Evolutionary conservation across 1,140 invertebrate species (phyloP).

Genomic region (Drosophila pandora): DNA sequence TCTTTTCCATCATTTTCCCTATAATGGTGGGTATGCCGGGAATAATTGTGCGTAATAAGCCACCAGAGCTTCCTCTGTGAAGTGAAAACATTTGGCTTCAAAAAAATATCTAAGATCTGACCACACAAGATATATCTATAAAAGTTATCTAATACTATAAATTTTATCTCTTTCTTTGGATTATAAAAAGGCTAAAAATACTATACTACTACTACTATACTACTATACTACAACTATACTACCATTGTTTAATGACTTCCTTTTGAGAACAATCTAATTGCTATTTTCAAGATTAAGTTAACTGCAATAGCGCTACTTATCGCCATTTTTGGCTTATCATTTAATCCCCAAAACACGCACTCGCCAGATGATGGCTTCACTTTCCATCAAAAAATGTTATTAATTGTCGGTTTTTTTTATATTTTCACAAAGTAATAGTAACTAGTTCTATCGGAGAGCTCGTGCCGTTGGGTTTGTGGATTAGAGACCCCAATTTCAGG

Average conservation of each 20-base stretch:
- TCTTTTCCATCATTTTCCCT: slow-evolving; percentile 44
- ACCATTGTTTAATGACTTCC: slow-evolving; percentile 1
- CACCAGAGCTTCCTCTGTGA: slow-evolving; percentile 32
- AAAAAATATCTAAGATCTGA: background rate
- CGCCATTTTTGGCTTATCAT: slow-evolving; percentile 25
- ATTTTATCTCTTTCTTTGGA: background rate
- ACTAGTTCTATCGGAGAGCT: slow-evolving; percentile 3
- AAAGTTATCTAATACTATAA: background rate
- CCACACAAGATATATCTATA: background rate
- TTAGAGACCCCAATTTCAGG: slow-evolving; percentile 4
- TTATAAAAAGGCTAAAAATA: background rate
- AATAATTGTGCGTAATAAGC: slow-evolving; percentile 50
- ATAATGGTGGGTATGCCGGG: slow-evolving; percentile 40
- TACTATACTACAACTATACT: no score
- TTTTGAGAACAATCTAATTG: slow-evolving; percentile 3
- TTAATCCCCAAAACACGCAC: slow-evolving; percentile 16
- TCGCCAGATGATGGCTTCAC: slow-evolving; percentile 1
- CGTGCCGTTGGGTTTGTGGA: slow-evolving; percentile 23
- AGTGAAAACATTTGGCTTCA: slow-evolving; percentile 17
- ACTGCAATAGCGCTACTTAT: slow-evolving; percentile 19
- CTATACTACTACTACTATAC: no score
- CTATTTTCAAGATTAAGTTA: slow-evolving; percentile 6
- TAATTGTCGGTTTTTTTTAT: slow-evolving; percentile 16
- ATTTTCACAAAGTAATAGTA: background rate
- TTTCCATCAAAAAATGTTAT: background rate